A percentile compares a stretch with the other conserved stretches of the same genome.
These are phyloP conservation scores for Drosophila sucinea DNA, from an alignment of 1,140 invertebrate species.

Conservation along the genomic window DNA sequence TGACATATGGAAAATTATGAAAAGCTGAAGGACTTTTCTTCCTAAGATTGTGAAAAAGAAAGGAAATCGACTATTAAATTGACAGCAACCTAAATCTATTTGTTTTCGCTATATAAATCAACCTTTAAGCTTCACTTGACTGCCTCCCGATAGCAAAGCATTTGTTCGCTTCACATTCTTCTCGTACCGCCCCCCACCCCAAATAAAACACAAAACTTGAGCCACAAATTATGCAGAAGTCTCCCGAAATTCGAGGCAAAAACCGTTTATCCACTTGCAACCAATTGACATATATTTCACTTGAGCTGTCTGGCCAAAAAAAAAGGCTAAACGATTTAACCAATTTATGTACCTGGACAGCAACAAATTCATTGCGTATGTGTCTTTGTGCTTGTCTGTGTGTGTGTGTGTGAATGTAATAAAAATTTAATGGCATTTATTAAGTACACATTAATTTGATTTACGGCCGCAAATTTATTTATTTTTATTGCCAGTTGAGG, in stretches of 20 bases:
- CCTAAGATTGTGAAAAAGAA: neutral
- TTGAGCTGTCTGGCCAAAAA: slow-evolving; percentile 22
- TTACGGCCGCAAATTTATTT: slow-evolving; percentile 52
- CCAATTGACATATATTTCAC: slow-evolving; percentile 47
- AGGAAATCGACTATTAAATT: neutral
- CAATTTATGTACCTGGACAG: slow-evolving; percentile 59
- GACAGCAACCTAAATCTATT: slow-evolving; percentile 8
- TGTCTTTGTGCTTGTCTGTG: neutral
- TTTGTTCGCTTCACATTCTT: neutral
- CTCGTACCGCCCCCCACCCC: neutral
- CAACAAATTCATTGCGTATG: slow-evolving; percentile 2
- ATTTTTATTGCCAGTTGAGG: slow-evolving; percentile 63
- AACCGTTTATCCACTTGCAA: slow-evolving; percentile 25
- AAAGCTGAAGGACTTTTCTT: neutral
- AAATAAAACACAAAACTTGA: slow-evolving; percentile 24
- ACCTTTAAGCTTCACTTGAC: slow-evolving; percentile 6
- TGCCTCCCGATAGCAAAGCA: neutral
- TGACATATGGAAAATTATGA: neutral
- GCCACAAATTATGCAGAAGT: slow-evolving; percentile 21
- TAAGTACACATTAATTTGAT: slow-evolving; percentile 76
- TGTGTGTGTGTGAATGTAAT: slow-evolving; percentile 44
- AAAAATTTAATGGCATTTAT: slow-evolving; percentile 74
- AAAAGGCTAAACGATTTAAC: slow-evolving; percentile 28
- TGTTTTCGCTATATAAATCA: slow-evolving; percentile 10
- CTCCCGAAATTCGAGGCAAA: neutral